Evolutionary conservation across 2,113 vertebrate species (phyloP).

Genomic region (Centrocercus urophasianus): DNA sequence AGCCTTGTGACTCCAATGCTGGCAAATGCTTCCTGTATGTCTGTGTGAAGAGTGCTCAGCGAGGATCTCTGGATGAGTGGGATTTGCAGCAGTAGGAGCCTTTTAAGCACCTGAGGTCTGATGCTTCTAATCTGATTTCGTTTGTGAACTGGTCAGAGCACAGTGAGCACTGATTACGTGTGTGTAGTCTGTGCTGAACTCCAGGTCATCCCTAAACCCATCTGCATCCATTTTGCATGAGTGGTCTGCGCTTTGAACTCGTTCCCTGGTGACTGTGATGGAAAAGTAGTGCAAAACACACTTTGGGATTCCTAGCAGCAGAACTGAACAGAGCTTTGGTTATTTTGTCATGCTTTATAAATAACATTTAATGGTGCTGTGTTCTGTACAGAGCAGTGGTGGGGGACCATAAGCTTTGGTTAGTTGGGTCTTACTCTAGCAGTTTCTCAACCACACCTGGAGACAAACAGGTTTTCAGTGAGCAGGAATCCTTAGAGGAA

Average conservation of each 20-base stretch:
- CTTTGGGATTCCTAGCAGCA: neutral
- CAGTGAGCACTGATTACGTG: fast-evolving
- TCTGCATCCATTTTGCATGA: neutral
- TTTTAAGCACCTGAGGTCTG: neutral
- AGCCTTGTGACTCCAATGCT: neutral
- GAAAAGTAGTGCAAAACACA: neutral
- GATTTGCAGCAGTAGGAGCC: neutral
- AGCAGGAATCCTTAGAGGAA: neutral
- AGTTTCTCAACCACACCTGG: neutral
- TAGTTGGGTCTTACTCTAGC: neutral
- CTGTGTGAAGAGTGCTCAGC: neutral
- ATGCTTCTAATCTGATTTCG: neutral
- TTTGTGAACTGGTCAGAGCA: neutral
- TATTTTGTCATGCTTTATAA: neutral
- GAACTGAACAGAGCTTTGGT: neutral
- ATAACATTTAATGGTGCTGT: neutral
- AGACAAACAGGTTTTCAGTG: neutral
- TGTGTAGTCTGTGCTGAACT: neutral
- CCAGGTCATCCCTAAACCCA: neutral
- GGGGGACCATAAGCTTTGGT: neutral
- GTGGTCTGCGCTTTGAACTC: neutral
- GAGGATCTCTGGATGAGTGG: neutral
- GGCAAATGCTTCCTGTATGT: neutral
- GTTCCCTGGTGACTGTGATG: neutral
- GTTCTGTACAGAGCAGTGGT: neutral